A percentile compares a stretch with the other conserved stretches of the same genome.
phyloP scores from a whole-genome alignment of 2,113 vertebrate species.

The Bubo blakistoni region DNA sequence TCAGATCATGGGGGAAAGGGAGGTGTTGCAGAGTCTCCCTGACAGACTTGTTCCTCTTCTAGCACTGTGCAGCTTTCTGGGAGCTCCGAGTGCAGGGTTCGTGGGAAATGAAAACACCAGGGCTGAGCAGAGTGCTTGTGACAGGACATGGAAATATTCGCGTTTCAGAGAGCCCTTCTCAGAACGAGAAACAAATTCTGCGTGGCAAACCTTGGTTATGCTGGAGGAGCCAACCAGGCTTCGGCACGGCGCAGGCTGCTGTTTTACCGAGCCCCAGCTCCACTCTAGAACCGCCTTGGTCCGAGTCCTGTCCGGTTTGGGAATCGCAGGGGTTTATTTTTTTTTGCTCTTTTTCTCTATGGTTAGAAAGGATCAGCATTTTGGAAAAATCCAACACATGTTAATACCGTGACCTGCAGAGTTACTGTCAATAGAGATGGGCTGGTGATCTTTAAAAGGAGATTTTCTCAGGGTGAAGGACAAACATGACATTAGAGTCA shows the following conservation, averaged over 20 bases:
- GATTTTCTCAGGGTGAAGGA: slow-evolving; percentile 58
- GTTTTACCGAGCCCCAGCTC: too few species aligned
- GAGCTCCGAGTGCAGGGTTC: background rate
- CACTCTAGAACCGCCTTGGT: background rate
- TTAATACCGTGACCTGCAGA: slow-evolving; percentile 16
- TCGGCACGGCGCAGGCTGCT: rapidly evolving
- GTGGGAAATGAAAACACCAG: background rate
- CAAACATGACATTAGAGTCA: slow-evolving; percentile 60
- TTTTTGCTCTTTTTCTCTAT: background rate
- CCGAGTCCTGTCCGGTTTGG: background rate
- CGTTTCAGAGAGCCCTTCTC: background rate
- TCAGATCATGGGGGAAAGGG: rapidly evolving
- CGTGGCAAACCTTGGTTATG: background rate
- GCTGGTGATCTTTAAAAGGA: slow-evolving; percentile 65
- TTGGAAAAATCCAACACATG: slow-evolving; percentile 33
- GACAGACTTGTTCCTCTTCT: rapidly evolving
- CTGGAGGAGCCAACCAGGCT: background rate
- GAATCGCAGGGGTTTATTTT: background rate
- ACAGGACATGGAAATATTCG: background rate
- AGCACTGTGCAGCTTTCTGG: rapidly evolving
- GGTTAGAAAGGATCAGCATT: slow-evolving; percentile 40
- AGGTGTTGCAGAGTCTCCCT: background rate
- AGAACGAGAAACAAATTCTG: background rate
- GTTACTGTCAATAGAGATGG: slow-evolving; percentile 58
- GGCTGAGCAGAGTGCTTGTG: background rate